phyloP scores from a whole-genome alignment of 1,140 invertebrate genomes.

The Anoplolepis gracilipes region DNA sequence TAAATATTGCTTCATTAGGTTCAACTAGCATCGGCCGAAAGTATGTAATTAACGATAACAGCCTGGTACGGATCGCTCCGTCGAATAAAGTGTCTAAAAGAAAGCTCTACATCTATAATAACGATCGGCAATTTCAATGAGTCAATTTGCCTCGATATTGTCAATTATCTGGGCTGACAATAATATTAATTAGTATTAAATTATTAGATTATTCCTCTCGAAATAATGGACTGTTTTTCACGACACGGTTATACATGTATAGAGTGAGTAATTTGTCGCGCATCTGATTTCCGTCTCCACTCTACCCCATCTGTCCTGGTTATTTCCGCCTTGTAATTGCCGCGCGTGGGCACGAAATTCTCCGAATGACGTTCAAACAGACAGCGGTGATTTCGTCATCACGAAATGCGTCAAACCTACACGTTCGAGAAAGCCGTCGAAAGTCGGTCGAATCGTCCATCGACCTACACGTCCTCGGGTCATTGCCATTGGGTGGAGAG shows the following conservation, averaged over 20 bases:
- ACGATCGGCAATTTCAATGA: background rate
- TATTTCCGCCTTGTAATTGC: background rate
- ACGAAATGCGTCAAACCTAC: slow-evolving; percentile 45
- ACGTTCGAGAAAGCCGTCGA: slow-evolving; percentile 78
- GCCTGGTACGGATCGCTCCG: no score
- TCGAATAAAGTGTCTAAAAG: background rate
- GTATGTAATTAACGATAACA: slow-evolving; percentile 35
- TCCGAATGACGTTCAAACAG: slow-evolving; percentile 4
- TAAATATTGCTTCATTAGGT: slow-evolving; percentile 22
- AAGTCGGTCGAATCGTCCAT: slow-evolving; percentile 81
- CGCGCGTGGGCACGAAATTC: background rate
- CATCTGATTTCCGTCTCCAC: slow-evolving; percentile 7
- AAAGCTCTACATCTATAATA: background rate
- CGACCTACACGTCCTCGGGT: slow-evolving; percentile 72
- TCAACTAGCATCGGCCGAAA: background rate
- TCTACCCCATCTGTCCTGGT: background rate
- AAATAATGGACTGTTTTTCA: background rate
- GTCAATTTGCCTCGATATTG: no score
- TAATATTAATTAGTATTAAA: background rate
- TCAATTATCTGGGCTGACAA: background rate
- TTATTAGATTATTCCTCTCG: background rate
- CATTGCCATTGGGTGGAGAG: slow-evolving; percentile 80
- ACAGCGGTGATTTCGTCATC: slow-evolving; percentile 30
- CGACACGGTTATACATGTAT: background rate
- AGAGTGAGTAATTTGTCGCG: background rate